Conservation (phyloP, 2,888 invertebrate genomes). For the Phanerotoma sp. region DNA sequence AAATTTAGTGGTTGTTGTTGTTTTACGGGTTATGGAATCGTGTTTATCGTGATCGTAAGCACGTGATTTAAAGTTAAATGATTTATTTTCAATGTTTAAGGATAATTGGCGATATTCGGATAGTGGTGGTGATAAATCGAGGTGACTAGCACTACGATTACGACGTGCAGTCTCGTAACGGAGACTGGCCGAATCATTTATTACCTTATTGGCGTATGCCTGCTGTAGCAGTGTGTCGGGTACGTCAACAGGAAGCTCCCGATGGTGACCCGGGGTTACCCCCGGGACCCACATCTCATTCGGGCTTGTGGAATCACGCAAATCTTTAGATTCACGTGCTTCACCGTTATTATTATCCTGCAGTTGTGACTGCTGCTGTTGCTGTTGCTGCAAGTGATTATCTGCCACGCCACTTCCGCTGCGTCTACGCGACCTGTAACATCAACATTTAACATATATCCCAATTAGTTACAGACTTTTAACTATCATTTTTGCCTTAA, state of each 20-base stretch:
- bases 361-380: no score
- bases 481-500: slow-evolving; percentile 1
- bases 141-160: slow-evolving; percentile 20
- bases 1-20: slow-evolving; percentile 33
- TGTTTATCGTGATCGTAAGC: slow-evolving; percentile 59
- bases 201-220: slow-evolving; percentile 60
- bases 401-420: slow-evolving; percentile 81
- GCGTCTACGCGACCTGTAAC: slow-evolving; percentile 75
- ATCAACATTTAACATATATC: neutral
- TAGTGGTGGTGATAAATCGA: slow-evolving; percentile 49
- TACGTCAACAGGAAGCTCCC: slow-evolving; percentile 99
- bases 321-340: slow-evolving; percentile 38
- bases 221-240: slow-evolving; percentile 70
- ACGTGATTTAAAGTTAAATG: slow-evolving; percentile 58
- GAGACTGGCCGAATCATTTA: slow-evolving; percentile 44
- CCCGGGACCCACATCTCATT: slow-evolving; percentile 57
- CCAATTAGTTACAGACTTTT: neutral
- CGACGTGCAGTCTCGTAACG: slow-evolving; percentile 38
- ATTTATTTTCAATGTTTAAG: slow-evolving; percentile 48
- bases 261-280: slow-evolving; percentile 72
- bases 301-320: slow-evolving; percentile 56
- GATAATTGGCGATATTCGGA: slow-evolving; percentile 30
- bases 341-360: slow-evolving; percentile 57
- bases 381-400: slow-evolving; percentile 70
- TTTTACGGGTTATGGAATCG: slow-evolving; percentile 60